phyloP scores from a whole-genome alignment of 2,888 invertebrate species.

The Caenorhabditis plicata region DNA sequence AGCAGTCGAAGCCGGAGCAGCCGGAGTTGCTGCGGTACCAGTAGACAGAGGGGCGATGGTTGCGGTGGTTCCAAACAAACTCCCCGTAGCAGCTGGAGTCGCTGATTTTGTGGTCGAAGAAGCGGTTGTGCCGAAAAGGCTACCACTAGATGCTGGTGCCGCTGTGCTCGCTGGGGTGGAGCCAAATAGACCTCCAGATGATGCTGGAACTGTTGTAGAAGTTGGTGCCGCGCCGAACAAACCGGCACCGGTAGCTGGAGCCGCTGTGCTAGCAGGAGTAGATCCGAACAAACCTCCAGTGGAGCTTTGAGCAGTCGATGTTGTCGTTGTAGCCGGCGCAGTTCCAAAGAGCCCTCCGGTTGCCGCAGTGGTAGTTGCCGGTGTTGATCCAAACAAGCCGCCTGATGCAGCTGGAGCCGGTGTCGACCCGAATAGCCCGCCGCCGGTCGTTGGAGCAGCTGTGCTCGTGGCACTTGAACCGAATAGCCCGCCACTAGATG shows the following conservation, averaged over 20 bases:
- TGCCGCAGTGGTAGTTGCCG: constrained; percentile 1
- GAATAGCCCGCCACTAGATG: constrained; percentile 1
- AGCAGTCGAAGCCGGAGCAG: neutral
- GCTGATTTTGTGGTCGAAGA: neutral
- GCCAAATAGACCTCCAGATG: constrained; percentile 10
- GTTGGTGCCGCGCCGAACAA: constrained; percentile 1
- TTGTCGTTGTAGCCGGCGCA: neutral
- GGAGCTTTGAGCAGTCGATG: neutral
- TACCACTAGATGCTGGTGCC: neutral
- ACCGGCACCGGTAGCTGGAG: neutral
- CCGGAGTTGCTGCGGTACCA: no score
- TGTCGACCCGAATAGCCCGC: neutral
- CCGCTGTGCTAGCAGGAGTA: neutral
- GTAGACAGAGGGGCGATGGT: neutral
- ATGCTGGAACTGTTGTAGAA: constrained; percentile 1
- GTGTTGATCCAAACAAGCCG: constrained; percentile 3
- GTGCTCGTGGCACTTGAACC: neutral
- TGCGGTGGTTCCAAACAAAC: neutral
- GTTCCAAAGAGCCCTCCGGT: constrained; percentile 9
- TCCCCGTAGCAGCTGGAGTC: neutral
- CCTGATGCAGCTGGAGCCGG: neutral
- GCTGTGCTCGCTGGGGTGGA: neutral
- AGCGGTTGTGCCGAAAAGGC: constrained; percentile 3
- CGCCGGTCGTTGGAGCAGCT: neutral
- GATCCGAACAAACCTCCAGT: no score